Conservation (phyloP, 2,888 invertebrate genomes). For the Lacanobia wlatinum region DNA sequence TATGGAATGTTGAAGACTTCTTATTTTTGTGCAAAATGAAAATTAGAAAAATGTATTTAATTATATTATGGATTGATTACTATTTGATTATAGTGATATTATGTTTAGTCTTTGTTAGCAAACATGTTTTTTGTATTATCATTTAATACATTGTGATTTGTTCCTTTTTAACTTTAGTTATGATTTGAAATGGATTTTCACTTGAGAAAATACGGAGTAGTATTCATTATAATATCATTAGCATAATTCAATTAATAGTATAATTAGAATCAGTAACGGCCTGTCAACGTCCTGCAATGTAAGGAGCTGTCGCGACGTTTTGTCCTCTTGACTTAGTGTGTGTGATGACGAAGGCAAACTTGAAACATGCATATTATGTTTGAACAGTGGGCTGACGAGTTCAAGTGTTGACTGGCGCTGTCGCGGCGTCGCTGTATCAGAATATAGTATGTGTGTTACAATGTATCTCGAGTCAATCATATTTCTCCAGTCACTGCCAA, state of each 20-base stretch:
- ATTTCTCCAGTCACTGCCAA: constrained; percentile 85
- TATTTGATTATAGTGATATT: constrained; percentile 86
- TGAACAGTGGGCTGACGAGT: not conserved
- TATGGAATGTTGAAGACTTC: constrained; percentile 82
- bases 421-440: constrained; percentile 21
- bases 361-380: constrained; percentile 37
- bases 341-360: constrained; percentile 14
- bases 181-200: constrained; percentile 80
- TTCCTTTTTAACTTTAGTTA: constrained; percentile 83
- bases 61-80: constrained; percentile 80
- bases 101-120: constrained; percentile 82
- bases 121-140: constrained; percentile 78
- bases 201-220: constrained; percentile 65
- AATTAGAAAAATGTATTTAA: constrained; percentile 78
- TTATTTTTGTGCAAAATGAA: constrained; percentile 82
- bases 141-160: constrained; percentile 82
- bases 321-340: constrained; percentile 22
- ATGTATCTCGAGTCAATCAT: constrained; percentile 61
- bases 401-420: constrained; percentile 1
- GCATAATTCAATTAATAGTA: constrained; percentile 66
- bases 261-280: constrained; percentile 45
- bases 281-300: constrained; percentile 22
- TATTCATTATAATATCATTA: constrained; percentile 67
- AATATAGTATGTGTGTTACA: constrained; percentile 46
- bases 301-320: constrained; percentile 8